Percentiles rank a stretch among this genome's conserved stretches.
These are phyloP conservation scores for Metopia argyrocephala DNA, from an alignment of 2,888 invertebrate species.

Conservation along the genomic window DNA sequence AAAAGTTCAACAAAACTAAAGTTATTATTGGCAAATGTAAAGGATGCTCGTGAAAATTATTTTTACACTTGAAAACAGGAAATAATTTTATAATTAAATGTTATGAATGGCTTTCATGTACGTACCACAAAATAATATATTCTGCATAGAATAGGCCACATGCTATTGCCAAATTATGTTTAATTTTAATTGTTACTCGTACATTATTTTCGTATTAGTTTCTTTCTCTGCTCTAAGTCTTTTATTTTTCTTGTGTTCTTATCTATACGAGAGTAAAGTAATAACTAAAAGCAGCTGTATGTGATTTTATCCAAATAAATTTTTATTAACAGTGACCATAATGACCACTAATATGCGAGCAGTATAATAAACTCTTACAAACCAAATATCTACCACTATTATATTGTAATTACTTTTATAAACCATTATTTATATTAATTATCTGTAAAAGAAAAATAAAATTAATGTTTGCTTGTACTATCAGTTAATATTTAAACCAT, in stretches of 20 bases:
- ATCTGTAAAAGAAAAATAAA: conserved; percentile 9
- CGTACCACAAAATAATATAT: too few species aligned
- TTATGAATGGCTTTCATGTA: neutral
- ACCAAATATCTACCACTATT: neutral
- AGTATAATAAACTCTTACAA: neutral
- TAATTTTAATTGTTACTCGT: too few species aligned
- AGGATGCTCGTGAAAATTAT: neutral
- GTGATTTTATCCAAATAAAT: too few species aligned
- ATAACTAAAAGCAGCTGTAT: too few species aligned
- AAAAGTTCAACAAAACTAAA: too few species aligned
- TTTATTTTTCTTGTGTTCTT: too few species aligned
- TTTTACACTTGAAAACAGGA: neutral
- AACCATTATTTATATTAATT: conserved; percentile 20
- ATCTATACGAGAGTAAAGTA: too few species aligned
- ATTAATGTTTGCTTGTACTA: conserved; percentile 44
- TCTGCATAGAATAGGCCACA: too few species aligned
- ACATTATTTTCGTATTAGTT: too few species aligned
- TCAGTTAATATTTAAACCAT: conserved; percentile 33
- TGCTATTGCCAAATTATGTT: too few species aligned
- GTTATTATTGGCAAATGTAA: neutral
- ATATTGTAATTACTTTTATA: neutral
- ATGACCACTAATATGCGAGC: neutral
- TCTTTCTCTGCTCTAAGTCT: too few species aligned
- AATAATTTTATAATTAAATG: neutral
- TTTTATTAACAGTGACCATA: too few species aligned